A percentile compares a stretch with the other conserved stretches of the same genome.
Evolutionary conservation across 2,797 vertebrate genomes (phyloP).

Genomic region (Nannoperca australis): DNA sequence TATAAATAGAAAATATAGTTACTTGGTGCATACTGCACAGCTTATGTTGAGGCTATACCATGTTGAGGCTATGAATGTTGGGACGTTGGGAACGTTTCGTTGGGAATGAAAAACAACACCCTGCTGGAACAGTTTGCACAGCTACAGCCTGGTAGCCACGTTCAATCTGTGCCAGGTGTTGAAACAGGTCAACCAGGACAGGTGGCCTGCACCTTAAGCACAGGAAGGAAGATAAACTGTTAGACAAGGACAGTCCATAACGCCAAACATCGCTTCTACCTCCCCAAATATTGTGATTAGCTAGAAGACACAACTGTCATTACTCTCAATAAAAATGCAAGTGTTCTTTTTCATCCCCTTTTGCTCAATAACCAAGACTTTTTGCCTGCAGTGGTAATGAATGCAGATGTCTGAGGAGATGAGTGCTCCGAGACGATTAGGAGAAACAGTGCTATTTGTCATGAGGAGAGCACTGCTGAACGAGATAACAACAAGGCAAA

Average conservation of each 20-base stretch:
- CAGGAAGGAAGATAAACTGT: constrained; percentile 18
- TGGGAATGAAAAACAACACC: constrained; percentile 16
- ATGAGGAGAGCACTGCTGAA: constrained; percentile 54
- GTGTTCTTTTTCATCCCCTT: constrained; percentile 16
- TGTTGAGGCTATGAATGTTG: not conserved
- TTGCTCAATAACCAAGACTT: constrained; percentile 17
- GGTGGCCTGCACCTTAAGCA: constrained; percentile 4
- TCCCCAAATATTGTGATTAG: constrained; percentile 13
- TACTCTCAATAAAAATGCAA: constrained; percentile 20
- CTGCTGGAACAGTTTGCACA: constrained; percentile 11
- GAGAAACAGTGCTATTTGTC: constrained; percentile 66
- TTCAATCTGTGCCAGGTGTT: constrained; percentile 32
- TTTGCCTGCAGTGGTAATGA: constrained; percentile 56
- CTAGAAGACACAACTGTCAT: constrained; percentile 8
- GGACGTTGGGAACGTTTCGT: not conserved
- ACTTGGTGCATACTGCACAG: not conserved
- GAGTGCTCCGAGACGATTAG: constrained; percentile 54
- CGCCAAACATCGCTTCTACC: constrained; percentile 15
- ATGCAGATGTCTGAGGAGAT: constrained; percentile 69
- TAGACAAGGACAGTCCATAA: constrained; percentile 8
- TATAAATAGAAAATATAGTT: constrained; percentile 38
- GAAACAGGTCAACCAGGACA: constrained; percentile 37
- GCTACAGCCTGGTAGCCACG: constrained; percentile 8
- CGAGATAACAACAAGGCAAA: constrained; percentile 60
- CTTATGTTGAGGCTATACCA: constrained; percentile 4